Evolutionary conservation across 2,888 invertebrate genomes (phyloP), one percentile per base, ranked within the genome.

Genomic region (Lepidocyrtinus sp.): DNA sequence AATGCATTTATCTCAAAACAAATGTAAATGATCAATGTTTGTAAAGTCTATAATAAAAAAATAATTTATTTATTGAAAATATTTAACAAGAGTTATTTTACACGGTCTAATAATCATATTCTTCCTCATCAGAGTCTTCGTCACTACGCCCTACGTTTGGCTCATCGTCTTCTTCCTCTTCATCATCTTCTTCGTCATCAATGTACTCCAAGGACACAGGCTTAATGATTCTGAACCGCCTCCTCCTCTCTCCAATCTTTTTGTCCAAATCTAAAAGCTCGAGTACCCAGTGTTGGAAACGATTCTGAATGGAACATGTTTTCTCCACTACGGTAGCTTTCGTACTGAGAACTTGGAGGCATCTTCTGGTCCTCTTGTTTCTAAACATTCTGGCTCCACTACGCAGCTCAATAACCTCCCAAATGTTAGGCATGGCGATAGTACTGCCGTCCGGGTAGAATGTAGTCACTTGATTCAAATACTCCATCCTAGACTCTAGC

Each of bases 381-480:
- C 75, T 62, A 19, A 84, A 74, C 67, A 80, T 75, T 36, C 80
- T 75, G 2, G 27, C 73, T 22, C 75, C 76, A 36, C 64, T 65
- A 5, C 50, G 69, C n/a, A 81, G 24, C 26, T 82, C 81, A 50
- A 84, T 72, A 15, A 84, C 75, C 71, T 84, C 82, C 84, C 84
- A 84, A 46, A 84, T 81, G 26, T 84, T 84, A 1, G 81, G 77
- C 63, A 81, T 72, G 17, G 84, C 84, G 24, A 69, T 59, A 1
- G 82, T 82, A 17, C 75, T 75, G 17, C 80, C 84, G 21, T 82
- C 84, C 2, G 84, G 84, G 46, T 84, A 84, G 65, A 59, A 84
- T 1, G 84, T 68, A 2, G 84, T 84, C 2, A 84, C 81, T 75
- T 77, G 68, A 55, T 84, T 84, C 22, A 84, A 63, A 22, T 82